Percentiles rank a stretch among this genome's conserved stretches.
phyloP scores from a whole-genome alignment of 2,797 vertebrate genomes.

The Staurois parvus region DNA sequence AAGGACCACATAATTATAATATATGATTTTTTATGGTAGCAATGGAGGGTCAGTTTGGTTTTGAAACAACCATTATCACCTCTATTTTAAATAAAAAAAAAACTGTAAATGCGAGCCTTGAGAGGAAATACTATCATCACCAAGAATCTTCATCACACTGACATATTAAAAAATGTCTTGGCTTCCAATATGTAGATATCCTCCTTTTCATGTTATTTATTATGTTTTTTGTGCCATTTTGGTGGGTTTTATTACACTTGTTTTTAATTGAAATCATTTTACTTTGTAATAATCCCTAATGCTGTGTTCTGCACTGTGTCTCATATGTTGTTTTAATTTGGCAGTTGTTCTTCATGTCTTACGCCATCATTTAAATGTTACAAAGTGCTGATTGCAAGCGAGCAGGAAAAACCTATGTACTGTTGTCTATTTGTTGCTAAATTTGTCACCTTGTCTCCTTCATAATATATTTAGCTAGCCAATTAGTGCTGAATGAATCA shows the following conservation, averaged over 20 bases:
- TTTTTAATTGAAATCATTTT: slow-evolving; percentile 1
- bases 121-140: too few species aligned
- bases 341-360: slow-evolving; percentile 1
- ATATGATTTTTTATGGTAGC: too few species aligned
- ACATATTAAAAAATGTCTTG: not conserved
- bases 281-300: not conserved
- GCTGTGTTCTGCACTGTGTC: slow-evolving; percentile 58
- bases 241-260: slow-evolving; percentile 10
- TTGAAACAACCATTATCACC: too few species aligned
- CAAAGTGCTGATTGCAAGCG: not conserved
- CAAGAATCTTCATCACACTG: not conserved
- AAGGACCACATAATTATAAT: too few species aligned
- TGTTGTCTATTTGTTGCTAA: not conserved
- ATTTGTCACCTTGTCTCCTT: not conserved
- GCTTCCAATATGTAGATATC: not conserved
- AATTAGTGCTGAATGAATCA: slow-evolving; percentile 1
- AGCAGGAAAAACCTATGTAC: not conserved
- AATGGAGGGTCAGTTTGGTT: too few species aligned
- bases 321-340: slow-evolving; percentile 33
- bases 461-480: not conserved
- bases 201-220: not conserved
- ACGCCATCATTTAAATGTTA: not conserved
- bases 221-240: slow-evolving; percentile 7
- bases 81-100: too few species aligned
- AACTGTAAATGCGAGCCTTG: too few species aligned